Evolutionary conservation across 2,888 invertebrate genomes (phyloP).

Genomic region (Diaperis boleti): DNA sequence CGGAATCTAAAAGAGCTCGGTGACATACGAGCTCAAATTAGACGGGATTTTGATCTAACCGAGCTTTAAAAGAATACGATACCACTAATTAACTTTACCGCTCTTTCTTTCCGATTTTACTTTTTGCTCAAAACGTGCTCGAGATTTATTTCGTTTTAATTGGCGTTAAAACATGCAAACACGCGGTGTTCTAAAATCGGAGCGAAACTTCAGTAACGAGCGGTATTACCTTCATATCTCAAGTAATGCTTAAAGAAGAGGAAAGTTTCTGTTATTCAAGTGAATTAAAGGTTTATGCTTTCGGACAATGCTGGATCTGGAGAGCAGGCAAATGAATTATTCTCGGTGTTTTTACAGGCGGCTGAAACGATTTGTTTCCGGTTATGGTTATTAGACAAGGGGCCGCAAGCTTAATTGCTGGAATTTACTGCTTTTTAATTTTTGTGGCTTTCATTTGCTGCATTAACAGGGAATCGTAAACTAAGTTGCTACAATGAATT

Average conservation of each 20-base stretch:
- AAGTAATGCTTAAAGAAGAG: neutral
- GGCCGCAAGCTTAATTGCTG: neutral
- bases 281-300: slow-evolving; percentile 11
- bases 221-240: slow-evolving; percentile 12
- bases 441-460: too few species aligned
- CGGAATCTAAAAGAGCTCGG: slow-evolving; percentile 14
- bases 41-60: slow-evolving; percentile 23
- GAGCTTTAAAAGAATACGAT: slow-evolving; percentile 43
- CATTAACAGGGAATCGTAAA: too few species aligned
- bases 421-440: slow-evolving; percentile 1
- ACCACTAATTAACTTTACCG: slow-evolving; percentile 44
- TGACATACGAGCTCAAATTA: slow-evolving; percentile 31
- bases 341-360: slow-evolving; percentile 2
- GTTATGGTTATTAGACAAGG: slow-evolving; percentile 7
- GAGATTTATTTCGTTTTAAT: slow-evolving; percentile 41
- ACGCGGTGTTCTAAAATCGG: slow-evolving; percentile 23
- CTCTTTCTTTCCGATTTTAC: slow-evolving; percentile 36
- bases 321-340: slow-evolving; percentile 24
- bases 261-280: slow-evolving; percentile 16
- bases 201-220: slow-evolving; percentile 17
- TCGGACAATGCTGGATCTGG: slow-evolving; percentile 19
- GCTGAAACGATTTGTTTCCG: neutral
- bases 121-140: slow-evolving; percentile 35
- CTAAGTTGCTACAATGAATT: too few species aligned
- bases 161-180: slow-evolving; percentile 40